Conservation (phyloP, 2,888 invertebrate species). For the Apotomis capreana region DNA sequence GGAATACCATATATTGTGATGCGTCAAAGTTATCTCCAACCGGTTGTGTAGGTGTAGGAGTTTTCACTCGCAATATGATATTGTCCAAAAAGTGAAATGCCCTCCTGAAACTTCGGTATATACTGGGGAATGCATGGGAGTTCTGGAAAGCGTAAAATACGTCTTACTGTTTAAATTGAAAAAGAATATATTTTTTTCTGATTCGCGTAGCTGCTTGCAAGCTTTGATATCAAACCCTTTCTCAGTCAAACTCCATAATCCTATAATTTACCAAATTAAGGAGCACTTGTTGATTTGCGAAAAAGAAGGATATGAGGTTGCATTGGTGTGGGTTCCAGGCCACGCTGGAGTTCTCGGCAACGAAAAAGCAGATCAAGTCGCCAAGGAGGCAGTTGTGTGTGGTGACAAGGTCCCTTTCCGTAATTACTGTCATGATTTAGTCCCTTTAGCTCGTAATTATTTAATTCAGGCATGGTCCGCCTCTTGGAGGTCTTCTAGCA, state of each 20-base stretch:
- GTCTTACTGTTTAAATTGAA: not conserved
- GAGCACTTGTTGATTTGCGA: not conserved
- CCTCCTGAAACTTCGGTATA: constrained; percentile 12
- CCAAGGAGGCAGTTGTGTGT: too few relatives aligned
- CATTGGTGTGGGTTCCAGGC: not conserved
- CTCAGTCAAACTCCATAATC: not conserved
- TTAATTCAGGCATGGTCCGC: too few relatives aligned
- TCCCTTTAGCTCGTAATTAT: too few relatives aligned
- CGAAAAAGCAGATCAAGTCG: too few relatives aligned
- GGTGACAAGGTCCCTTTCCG: too few relatives aligned
- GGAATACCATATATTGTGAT: not conserved
- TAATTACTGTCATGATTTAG: too few relatives aligned
- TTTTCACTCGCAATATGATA: not conserved
- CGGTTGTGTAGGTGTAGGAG: constrained; percentile 6
- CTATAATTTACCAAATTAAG: not conserved
- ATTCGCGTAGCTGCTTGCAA: constrained; percentile 8
- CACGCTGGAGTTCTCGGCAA: not conserved
- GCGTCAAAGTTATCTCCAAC: not conserved
- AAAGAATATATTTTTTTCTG: constrained; percentile 5
- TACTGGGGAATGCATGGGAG: constrained; percentile 5
- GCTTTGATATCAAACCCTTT: not conserved
- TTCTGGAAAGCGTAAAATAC: not conserved
- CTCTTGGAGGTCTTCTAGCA: too few relatives aligned
- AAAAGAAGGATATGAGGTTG: too few relatives aligned
- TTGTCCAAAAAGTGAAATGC: not conserved